Evolutionary conservation across 2,888 invertebrate genomes (phyloP), one percentile per base, ranked within the genome.

Genomic region (Xestobium rufovillosum): DNA sequence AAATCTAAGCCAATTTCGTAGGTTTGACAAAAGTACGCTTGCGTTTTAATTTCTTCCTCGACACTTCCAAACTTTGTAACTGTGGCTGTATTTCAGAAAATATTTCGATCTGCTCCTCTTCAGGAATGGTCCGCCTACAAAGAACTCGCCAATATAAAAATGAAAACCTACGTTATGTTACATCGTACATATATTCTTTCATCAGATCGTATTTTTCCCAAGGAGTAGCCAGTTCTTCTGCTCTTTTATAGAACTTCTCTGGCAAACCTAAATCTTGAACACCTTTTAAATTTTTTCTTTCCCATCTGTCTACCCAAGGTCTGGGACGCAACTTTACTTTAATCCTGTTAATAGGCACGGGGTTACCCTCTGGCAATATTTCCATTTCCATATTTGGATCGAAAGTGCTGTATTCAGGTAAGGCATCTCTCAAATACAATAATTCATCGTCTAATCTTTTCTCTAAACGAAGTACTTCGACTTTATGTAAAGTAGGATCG

Each of bases 271-370:
- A 55, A 45, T 56, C 60, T 47, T 61, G 61, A 3, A 90, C 69
- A 4, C 92, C 92, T 60, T 80, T 73, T 39, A 89, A 66, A 49
- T 83, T 72, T 55, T 82, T 75, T 19, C 81, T 67, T 59, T 91
- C 91, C 90, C 94, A 98, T 44, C 85, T 75, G 52, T 80, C 79
- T n/a, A 80, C 60, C 97, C 97, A 98, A 0, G 97, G 96, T 32
- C 75, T 77, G 3, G 83, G 80, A 57, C 83, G 85, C 30, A 88
- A 57, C 53, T 73, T 73, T 0, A 84, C 82, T 75, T 79, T 60
- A 9, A 59, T 57, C 14, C 53, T 44, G 49, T 66, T 65, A 15
- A 66, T 42, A 3, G 66, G 64, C n/a, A 66, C 47, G 29, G 57
- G 43, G 13, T 53, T 43, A 53, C 85, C 89, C 57, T 89, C 86